Evolutionary conservation across 2,888 invertebrate genomes (phyloP).

Genomic region (Rhagonycha lutea): DNA sequence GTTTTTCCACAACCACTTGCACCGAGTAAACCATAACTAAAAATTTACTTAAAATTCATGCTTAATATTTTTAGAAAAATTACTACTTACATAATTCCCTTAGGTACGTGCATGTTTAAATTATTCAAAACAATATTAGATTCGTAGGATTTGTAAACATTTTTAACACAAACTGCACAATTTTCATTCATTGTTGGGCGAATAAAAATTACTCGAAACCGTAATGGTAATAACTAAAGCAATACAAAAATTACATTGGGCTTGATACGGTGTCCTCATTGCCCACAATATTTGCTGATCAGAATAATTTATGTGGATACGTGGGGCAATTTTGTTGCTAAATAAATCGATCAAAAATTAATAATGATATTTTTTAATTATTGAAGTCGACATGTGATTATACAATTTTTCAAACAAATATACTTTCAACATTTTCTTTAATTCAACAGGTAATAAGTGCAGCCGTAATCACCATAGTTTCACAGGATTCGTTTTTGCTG

Average conservation of each 20-base stretch:
- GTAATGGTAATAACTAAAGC: not conserved
- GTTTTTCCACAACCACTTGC: conserved; percentile 92
- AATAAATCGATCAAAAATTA: not conserved
- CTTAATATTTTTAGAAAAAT: not conserved
- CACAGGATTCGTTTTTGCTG: conserved; percentile 18
- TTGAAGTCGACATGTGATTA: conserved; percentile 27
- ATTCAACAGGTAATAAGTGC: conserved; percentile 23
- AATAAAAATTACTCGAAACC: not conserved
- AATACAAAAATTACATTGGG: not conserved
- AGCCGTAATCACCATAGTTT: conserved; percentile 21
- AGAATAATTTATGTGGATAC: not conserved
- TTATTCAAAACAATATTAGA: conserved; percentile 66
- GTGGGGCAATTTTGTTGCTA: not conserved
- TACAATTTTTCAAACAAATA: conserved; percentile 22
- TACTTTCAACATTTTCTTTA: conserved; percentile 11
- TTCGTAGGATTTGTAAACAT: conserved; percentile 72
- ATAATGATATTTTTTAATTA: conserved; percentile 20
- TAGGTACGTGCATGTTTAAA: conserved; percentile 74
- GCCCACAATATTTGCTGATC: not conserved
- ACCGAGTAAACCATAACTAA: conserved; percentile 83
- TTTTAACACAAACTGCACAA: conserved; percentile 67
- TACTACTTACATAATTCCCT: conserved; percentile 75
- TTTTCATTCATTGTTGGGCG: conserved; percentile 6
- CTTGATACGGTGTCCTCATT: not conserved
- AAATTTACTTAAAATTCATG: conserved; percentile 16